Evolutionary conservation across 2,797 vertebrate genomes (phyloP).

Genomic region (Crenichthys baileyi): DNA sequence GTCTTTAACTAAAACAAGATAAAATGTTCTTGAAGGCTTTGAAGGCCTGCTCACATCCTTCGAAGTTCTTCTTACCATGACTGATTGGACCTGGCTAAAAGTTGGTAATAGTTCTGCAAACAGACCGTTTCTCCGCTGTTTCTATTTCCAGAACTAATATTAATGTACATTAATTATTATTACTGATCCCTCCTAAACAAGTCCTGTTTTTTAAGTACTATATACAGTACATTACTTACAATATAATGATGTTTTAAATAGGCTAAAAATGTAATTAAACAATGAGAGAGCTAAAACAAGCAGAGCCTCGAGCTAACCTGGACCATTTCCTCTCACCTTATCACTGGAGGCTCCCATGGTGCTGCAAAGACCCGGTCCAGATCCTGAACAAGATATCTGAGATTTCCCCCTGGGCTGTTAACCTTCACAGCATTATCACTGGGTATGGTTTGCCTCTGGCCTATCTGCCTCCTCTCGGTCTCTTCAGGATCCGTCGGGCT

Average conservation of each 20-base stretch:
- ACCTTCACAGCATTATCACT: constrained; percentile 69
- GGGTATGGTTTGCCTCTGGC: constrained; percentile 16
- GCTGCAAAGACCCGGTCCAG: constrained; percentile 39
- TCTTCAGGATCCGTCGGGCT: constrained; percentile 63
- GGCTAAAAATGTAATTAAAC: too few species aligned
- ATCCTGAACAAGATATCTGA: constrained; percentile 22
- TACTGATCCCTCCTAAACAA: background rate
- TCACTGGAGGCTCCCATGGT: constrained; percentile 61
- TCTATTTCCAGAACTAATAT: background rate
- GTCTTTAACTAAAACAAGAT: background rate
- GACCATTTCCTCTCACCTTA: constrained; percentile 62
- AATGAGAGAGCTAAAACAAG: background rate
- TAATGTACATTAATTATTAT: background rate
- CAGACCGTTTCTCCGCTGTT: too few species aligned
- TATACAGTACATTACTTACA: background rate
- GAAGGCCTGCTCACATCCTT: background rate
- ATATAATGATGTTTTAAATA: background rate
- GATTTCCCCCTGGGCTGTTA: constrained; percentile 32
- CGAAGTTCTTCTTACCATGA: background rate
- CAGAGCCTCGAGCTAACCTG: background rate
- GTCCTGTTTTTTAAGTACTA: background rate
- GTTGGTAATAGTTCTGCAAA: background rate
- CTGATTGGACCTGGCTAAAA: background rate
- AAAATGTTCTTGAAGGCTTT: background rate
- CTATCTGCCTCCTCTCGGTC: constrained; percentile 25